phyloP scores from a whole-genome alignment of 2,797 vertebrate genomes.

The Benthosema pterotum region DNA sequence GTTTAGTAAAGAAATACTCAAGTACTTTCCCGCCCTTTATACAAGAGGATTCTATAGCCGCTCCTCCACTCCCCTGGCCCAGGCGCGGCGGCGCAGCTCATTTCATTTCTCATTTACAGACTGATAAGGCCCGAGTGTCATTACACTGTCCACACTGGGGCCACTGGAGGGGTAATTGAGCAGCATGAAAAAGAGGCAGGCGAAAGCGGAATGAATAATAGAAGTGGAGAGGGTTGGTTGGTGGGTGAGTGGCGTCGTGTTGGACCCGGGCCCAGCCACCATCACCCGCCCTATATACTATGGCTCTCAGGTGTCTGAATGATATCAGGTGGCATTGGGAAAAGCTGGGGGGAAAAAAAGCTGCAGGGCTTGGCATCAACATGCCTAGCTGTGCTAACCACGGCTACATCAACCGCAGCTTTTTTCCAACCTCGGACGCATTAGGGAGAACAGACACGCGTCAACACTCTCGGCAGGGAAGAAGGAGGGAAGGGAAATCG shows the following conservation, averaged over 20 bases:
- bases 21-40: slow-evolving; percentile 68
- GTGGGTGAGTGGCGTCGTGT: slow-evolving; percentile 56
- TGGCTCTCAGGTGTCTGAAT: slow-evolving; percentile 79
- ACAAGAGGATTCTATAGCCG: slow-evolving; percentile 82
- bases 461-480: slow-evolving; percentile 53
- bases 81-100: slow-evolving; percentile 88
- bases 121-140: slow-evolving; percentile 99
- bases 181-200: slow-evolving; percentile 85
- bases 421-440: slow-evolving; percentile 61
- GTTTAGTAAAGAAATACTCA: slow-evolving; percentile 27
- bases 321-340: slow-evolving; percentile 73
- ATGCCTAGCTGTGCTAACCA: no score
- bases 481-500: slow-evolving; percentile 55
- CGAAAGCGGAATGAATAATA: slow-evolving; percentile 81
- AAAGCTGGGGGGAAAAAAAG: no score
- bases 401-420: slow-evolving; percentile 67
- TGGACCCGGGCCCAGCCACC: slow-evolving; percentile 67
- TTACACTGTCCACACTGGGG: slow-evolving; percentile 92
- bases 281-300: no score
- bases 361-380: slow-evolving; percentile 62
- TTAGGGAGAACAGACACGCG: slow-evolving; percentile 57
- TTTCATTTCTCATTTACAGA: slow-evolving; percentile 99
- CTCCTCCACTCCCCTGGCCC: slow-evolving; percentile 85
- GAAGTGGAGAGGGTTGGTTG: slow-evolving; percentile 65
- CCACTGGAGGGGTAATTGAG: slow-evolving; percentile 92